A percentile compares a stretch with the other conserved stretches of the same genome.
These are phyloP conservation scores for Eumeta japonica DNA, from an alignment of 1,140 invertebrate species.

Conservation along the genomic window DNA sequence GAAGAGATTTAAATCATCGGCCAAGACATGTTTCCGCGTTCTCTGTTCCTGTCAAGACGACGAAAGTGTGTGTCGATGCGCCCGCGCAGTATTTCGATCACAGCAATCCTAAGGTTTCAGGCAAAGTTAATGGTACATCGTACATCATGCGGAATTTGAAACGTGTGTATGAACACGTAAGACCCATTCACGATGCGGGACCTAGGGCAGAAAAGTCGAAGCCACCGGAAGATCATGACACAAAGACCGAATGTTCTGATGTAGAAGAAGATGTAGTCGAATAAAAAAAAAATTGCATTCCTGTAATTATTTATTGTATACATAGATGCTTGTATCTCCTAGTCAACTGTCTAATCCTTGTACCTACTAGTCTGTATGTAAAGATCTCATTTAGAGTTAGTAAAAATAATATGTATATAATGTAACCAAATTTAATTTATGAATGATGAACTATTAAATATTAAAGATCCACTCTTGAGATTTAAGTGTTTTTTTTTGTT, in stretches of 20 bases:
- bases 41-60: conserved; percentile 57
- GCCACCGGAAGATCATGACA: conserved; percentile 25
- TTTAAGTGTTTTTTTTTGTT: no score
- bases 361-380: no score
- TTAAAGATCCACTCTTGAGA: no score
- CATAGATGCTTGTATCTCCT: no score
- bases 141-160: conserved; percentile 51
- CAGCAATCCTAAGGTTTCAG: conserved; percentile 9
- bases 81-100: conserved; percentile 36
- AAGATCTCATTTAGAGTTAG: no score
- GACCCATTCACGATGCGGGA: conserved; percentile 17
- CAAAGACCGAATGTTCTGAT: conserved; percentile 42
- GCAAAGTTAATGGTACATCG: conserved; percentile 34
- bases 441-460: no score
- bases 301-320: no score
- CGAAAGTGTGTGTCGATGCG: conserved; percentile 14
- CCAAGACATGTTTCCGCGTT: conserved; percentile 65
- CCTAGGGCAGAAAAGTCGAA: conserved; percentile 23
- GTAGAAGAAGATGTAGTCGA: conserved; percentile 42
- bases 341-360: no score
- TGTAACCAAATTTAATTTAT: no score
- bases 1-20: conserved; percentile 45
- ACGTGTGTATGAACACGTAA: conserved; percentile 36
- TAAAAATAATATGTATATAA: no score
- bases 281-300: no score